Conservation (phyloP, 2,888 invertebrate species). For the Pyrocoelia pectoralis region DNA sequence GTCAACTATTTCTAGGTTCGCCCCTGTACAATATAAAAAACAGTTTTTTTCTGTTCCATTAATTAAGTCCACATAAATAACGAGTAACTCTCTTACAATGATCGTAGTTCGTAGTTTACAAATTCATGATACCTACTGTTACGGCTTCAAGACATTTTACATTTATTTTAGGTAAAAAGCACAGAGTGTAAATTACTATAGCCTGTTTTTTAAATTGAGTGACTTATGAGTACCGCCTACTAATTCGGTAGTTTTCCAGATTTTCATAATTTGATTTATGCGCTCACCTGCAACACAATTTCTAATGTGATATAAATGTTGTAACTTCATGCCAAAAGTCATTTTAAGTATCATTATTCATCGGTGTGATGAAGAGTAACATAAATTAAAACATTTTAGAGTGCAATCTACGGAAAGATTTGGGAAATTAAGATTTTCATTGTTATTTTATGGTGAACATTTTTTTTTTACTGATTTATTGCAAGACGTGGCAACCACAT, state of each 20-base stretch:
- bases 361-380: not conserved
- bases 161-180: no score
- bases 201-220: not conserved
- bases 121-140: no score
- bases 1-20: no score
- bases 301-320: not conserved
- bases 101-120: no score
- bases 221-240: not conserved
- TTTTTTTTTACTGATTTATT: slow-evolving; percentile 13
- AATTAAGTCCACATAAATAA: no score
- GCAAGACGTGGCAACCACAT: slow-evolving; percentile 14
- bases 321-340: not conserved
- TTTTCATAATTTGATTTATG: slow-evolving; percentile 3
- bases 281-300: slow-evolving; percentile 6
- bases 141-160: no score
- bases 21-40: no score
- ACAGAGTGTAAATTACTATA: not conserved
- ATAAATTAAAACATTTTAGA: not conserved
- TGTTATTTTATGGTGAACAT: not conserved
- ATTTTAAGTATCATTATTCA: not conserved
- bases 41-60: no score
- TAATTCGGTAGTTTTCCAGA: not conserved
- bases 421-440: no score
- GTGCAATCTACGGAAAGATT: not conserved
- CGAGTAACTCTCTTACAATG: no score